Evolutionary conservation across 2,888 invertebrate genomes (phyloP).

Genomic region (Miltochrista miniata): DNA sequence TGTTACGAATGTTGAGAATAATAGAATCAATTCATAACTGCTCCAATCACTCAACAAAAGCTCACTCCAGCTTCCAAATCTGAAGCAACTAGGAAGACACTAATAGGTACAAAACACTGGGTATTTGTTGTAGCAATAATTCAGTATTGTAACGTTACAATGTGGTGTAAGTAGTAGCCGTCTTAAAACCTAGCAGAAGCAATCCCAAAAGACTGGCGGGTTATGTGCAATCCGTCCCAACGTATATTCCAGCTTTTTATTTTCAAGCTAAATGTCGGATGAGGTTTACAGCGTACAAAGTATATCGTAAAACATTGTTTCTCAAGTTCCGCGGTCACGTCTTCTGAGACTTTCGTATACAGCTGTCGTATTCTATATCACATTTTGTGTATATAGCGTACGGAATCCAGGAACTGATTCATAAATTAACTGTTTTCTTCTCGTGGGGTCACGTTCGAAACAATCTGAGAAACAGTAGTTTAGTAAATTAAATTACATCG

Average conservation of each 20-base stretch:
- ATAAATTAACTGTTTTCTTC: neutral
- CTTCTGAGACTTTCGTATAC: neutral
- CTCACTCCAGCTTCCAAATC: too few species aligned
- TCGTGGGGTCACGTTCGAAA: neutral
- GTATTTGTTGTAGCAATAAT: too few species aligned
- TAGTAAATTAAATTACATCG: constrained; percentile 35
- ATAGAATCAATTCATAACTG: too few species aligned
- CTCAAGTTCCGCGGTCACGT: neutral
- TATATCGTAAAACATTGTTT: constrained; percentile 18
- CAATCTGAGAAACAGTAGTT: constrained; percentile 23
- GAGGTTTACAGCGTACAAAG: constrained; percentile 45
- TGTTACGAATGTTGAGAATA: too few species aligned
- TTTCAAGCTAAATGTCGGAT: constrained; percentile 60
- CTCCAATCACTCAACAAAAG: too few species aligned
- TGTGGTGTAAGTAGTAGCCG: constrained; percentile 36
- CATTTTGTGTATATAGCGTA: neutral
- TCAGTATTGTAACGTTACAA: constrained; percentile 12
- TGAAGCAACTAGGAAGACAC: too few species aligned
- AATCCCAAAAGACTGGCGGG: constrained; percentile 67
- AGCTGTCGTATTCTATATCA: neutral
- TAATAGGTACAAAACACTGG: too few species aligned
- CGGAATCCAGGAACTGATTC: neutral
- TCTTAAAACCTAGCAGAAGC: constrained; percentile 49
- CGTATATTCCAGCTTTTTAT: constrained; percentile 59
- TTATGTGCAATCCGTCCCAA: constrained; percentile 63